Percentiles rank a stretch among this genome's conserved stretches.
These are phyloP conservation scores for Thaumetopoea pityocampa DNA, from an alignment of 1,140 invertebrate genomes.

Conservation along the genomic window DNA sequence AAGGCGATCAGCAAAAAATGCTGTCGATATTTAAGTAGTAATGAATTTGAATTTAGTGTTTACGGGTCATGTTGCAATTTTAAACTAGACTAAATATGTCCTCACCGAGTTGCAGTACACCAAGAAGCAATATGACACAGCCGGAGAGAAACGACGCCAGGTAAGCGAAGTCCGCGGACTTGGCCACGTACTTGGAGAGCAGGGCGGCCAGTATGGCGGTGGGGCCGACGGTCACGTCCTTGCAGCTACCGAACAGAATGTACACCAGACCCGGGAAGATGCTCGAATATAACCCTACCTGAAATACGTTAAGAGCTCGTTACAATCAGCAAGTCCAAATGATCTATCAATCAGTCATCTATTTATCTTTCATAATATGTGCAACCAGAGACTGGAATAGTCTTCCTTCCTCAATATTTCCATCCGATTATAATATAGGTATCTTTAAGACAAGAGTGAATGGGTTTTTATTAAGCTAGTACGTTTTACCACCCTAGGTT, in stretches of 20 bases:
- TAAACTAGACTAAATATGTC: conserved; percentile 22
- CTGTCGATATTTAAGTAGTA: no score
- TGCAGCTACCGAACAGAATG: conserved; percentile 89
- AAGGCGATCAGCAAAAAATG: no score
- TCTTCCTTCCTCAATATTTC: no score
- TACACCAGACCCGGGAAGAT: conserved; percentile 93
- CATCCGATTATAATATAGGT: no score
- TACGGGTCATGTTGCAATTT: conserved; percentile 16
- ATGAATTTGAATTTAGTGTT: no score
- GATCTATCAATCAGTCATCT: no score
- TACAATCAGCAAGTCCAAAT: neutral
- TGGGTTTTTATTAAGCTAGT: no score
- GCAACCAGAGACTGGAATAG: no score
- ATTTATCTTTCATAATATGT: no score
- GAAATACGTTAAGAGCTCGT: conserved; percentile 17
- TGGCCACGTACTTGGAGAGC: conserved; percentile 82
- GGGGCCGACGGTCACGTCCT: conserved; percentile 90
- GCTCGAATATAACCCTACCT: conserved; percentile 91
- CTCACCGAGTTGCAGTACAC: conserved; percentile 89
- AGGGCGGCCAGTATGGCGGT: conserved; percentile 89
- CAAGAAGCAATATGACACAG: conserved; percentile 85
- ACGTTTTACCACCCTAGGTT: no score
- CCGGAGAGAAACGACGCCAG: conserved; percentile 89
- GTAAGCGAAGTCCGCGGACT: conserved; percentile 84
- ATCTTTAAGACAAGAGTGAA: no score